Evolutionary conservation across 2,113 vertebrate genomes (phyloP).

Genomic region (Pyxicephalus adspersus): DNA sequence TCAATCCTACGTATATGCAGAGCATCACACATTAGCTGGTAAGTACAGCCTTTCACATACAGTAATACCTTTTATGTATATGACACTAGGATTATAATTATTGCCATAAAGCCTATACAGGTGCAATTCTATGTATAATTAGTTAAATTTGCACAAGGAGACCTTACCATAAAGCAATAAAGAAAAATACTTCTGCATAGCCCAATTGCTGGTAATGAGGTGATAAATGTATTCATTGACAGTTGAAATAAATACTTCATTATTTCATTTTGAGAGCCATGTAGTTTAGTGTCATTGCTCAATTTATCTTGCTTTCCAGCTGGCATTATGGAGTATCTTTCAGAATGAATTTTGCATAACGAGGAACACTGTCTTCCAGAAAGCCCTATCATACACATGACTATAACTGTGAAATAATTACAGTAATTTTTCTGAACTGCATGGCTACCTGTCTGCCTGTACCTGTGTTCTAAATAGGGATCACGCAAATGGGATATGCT

Average conservation of each 20-base stretch:
- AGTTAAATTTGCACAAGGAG: no score
- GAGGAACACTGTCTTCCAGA: background rate
- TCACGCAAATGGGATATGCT: background rate
- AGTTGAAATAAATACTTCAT: background rate
- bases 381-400: background rate
- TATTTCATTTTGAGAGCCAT: background rate
- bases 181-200: no score
- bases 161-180: no score
- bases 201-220: no score
- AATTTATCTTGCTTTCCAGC: background rate
- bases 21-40: no score
- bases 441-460: background rate
- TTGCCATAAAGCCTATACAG: no score
- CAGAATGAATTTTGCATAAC: background rate
- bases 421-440: background rate
- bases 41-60: no score
- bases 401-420: background rate
- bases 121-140: no score
- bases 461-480: background rate
- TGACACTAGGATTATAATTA: no score
- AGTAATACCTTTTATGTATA: no score
- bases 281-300: background rate
- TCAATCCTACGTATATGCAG: no score
- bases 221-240: slow-evolving; percentile 1
- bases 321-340: background rate